Evolutionary conservation across 1,140 invertebrate species (phyloP), one percentile per base, ranked within the genome.

Genomic region (Drosophila murphyi): DNA sequence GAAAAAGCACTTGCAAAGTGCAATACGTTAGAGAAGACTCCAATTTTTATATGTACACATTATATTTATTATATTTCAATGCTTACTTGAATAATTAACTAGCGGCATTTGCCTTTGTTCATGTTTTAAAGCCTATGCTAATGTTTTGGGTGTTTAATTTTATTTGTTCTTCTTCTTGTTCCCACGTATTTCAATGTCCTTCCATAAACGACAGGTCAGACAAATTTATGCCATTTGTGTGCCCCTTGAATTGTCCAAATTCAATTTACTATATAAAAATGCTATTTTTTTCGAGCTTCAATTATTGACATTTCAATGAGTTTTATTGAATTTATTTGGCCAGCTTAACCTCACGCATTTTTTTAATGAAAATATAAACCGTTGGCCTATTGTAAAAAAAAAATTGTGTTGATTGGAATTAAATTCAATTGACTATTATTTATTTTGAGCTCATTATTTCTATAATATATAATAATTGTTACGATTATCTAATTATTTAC

Each of bases 181-280:
- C 32, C 37, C 54, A 69, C 28, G 12, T 73, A 43, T 47, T 61
- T 45, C 45, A 45, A 56, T 61, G 60, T 72, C 70, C 67, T 65
- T 69, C 65, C 39, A 12, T 54, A 37, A 31, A 10, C 52, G 51
- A n/a, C 35, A 64, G 67, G 6, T 20, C 59, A 50, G 51, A 35
- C 31, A 73, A 87, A 68, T 87, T 64, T 78, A 82, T 79, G 65
- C 65, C 75, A 70, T 69, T 78, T 72, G 68, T 64, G 67, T 60
- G 71, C 63, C 64, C 63, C 64, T 67, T 72, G 35, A 72, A 51
- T 77, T 80, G 76, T 65, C 70, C 51, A 87, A 79, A 76, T 82
- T 65, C 76, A 87, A 87, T 87, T 87, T 87, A 79, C 79, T 79
- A 73, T 54, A 82, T 76, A 86, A 76, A 85, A 74, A 82, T 87